Evolutionary conservation across 2,113 vertebrate genomes (phyloP).

Genomic region (Bagarius yarrelli): DNA sequence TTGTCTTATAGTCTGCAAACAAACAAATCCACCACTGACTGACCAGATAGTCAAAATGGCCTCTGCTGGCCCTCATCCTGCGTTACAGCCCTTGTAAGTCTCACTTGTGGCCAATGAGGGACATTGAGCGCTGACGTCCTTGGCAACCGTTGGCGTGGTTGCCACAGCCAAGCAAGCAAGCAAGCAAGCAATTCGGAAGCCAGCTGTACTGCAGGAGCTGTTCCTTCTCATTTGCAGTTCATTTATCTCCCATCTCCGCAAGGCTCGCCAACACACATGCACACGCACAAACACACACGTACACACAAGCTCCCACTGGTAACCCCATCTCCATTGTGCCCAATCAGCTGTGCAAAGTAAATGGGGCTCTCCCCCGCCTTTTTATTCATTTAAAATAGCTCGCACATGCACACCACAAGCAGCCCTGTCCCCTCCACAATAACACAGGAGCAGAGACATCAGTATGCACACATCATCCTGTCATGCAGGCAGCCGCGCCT

Average conservation of each 20-base stretch:
- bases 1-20: not conserved
- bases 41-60: slow-evolving; percentile 28
- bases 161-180: slow-evolving; percentile 55
- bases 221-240: slow-evolving; percentile 56
- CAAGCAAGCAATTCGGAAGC: slow-evolving; percentile 53
- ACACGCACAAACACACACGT: slow-evolving; percentile 28
- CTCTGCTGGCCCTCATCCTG: slow-evolving; percentile 35
- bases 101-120: slow-evolving; percentile 45
- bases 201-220: slow-evolving; percentile 55
- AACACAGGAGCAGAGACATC: slow-evolving; percentile 41
- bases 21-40: slow-evolving; percentile 16
- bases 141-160: slow-evolving; percentile 56
- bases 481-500: slow-evolving; percentile 1
- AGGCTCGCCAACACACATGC: slow-evolving; percentile 50
- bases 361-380: slow-evolving; percentile 63
- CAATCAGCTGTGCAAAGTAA: slow-evolving; percentile 68
- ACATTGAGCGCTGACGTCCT: slow-evolving; percentile 52
- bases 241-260: slow-evolving; percentile 56
- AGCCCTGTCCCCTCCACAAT: slow-evolving; percentile 33
- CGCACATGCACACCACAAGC: slow-evolving; percentile 26
- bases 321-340: slow-evolving; percentile 61
- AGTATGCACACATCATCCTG: slow-evolving; percentile 34
- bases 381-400: slow-evolving; percentile 55
- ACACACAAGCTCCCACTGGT: slow-evolving; percentile 49
- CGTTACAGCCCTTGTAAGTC: slow-evolving; percentile 17